phyloP scores from a whole-genome alignment of 2,113 vertebrate species.

The Dolichotis patagonum region DNA sequence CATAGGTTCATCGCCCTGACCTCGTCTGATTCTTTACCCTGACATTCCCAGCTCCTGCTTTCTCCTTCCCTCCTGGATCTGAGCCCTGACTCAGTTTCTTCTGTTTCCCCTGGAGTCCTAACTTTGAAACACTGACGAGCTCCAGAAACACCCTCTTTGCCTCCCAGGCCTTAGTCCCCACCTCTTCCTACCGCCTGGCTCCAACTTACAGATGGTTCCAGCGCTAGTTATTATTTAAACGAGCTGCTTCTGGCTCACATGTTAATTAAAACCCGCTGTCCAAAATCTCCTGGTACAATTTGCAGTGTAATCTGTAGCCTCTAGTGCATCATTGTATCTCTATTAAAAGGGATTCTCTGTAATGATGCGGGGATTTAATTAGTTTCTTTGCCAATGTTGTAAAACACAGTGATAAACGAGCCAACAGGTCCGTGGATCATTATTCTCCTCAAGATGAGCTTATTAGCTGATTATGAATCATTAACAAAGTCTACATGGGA shows the following conservation, averaged over 20 bases:
- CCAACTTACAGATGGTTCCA: conserved; percentile 83
- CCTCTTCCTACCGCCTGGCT: conserved; percentile 57
- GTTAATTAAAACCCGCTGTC: conserved; percentile 96
- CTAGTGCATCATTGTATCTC: conserved; percentile 98
- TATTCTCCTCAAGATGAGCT: conserved; percentile 96
- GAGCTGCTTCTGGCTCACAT: conserved; percentile 88
- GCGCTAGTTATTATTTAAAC: conserved; percentile 88
- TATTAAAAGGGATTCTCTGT: conserved; percentile 99
- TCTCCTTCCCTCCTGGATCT: background rate
- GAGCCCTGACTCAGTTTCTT: background rate
- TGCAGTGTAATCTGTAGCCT: conserved; percentile 94
- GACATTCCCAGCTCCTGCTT: background rate
- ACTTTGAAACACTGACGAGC: background rate
- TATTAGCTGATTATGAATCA: conserved; percentile 98
- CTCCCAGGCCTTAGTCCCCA: conserved; percentile 19
- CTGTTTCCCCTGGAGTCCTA: background rate
- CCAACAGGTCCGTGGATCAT: conserved; percentile 97
- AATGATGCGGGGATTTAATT: conserved; percentile 99
- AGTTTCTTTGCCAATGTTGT: conserved; percentile 98
- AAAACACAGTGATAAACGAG: conserved; percentile 99
- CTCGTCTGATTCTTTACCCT: background rate
- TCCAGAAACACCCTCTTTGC: background rate
- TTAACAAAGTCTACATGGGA: conserved; percentile 92
- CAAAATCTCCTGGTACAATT: conserved; percentile 94
- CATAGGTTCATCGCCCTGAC: background rate